These are phyloP conservation scores for Brachionus paranguensis DNA, from an alignment of 1,140 invertebrate species.

Conservation along the genomic window DNA sequence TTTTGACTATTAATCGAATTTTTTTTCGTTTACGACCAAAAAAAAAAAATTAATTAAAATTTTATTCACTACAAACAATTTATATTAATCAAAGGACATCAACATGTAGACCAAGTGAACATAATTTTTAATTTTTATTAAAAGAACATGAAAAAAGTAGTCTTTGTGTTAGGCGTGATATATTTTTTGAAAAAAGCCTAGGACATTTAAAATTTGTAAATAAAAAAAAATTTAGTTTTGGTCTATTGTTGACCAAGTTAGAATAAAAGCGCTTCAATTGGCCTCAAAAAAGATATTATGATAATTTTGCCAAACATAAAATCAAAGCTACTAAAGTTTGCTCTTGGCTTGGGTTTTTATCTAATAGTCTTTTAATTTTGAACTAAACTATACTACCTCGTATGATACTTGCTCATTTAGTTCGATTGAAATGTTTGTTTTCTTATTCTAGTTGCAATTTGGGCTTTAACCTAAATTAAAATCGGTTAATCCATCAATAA, in stretches of 20 bases:
- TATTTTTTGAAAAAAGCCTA: neutral
- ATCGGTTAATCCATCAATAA: slow-evolving; percentile 19
- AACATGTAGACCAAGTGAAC: too few relatives aligned
- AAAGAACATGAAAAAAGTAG: too few relatives aligned
- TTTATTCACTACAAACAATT: too few relatives aligned
- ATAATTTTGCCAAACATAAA: slow-evolving; percentile 11
- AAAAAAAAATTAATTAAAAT: neutral
- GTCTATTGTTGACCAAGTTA: neutral
- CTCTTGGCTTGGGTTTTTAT: neutral
- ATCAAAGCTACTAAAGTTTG: neutral
- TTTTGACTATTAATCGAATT: neutral
- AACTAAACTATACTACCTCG: neutral
- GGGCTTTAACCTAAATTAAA: neutral
- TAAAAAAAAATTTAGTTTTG: neutral
- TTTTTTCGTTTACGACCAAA: neutral
- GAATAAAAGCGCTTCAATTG: neutral
- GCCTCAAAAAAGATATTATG: neutral
- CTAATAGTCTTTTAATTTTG: slow-evolving; percentile 34
- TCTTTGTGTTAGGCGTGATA: too few relatives aligned
- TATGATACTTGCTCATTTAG: neutral
- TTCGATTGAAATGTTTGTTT: neutral
- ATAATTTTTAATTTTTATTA: too few relatives aligned
- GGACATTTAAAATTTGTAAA: neutral
- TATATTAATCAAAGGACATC: too few relatives aligned
- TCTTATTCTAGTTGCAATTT: neutral